These are phyloP conservation scores for Pachycephala philippinensis DNA, from an alignment of 2,113 vertebrate genomes.

Conservation along the genomic window DNA sequence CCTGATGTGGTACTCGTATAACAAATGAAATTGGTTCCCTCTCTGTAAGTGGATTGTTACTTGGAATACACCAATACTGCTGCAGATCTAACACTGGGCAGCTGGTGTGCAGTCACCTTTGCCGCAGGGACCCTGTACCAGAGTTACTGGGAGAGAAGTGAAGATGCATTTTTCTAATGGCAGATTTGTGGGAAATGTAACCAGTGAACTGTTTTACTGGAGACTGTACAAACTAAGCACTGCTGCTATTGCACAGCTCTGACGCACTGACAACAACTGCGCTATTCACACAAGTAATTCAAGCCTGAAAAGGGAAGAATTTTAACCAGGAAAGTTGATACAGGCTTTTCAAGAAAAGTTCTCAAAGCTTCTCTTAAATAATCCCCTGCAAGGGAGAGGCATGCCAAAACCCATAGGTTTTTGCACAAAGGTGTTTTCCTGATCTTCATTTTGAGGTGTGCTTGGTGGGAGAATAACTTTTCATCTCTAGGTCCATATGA, in stretches of 20 bases:
- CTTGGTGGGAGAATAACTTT: background rate
- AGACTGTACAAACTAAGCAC: background rate
- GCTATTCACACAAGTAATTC: background rate
- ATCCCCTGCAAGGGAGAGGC: background rate
- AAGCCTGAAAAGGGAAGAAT: background rate
- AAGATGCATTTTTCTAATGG: background rate
- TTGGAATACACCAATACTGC: background rate
- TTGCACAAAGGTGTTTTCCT: background rate
- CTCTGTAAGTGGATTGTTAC: background rate
- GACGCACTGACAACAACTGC: background rate
- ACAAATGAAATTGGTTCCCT: background rate
- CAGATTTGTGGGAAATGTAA: background rate
- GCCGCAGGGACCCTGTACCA: background rate
- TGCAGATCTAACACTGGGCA: background rate
- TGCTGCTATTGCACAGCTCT: background rate
- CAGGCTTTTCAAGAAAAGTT: background rate
- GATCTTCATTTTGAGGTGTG: background rate
- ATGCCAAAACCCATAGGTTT: background rate
- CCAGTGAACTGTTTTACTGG: background rate
- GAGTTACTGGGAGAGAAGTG: background rate
- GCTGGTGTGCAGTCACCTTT: background rate
- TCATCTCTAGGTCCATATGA: background rate
- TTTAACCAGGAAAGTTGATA: background rate
- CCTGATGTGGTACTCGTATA: rapidly evolving
- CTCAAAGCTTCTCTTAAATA: background rate